Percentiles rank a stretch among this genome's conserved stretches.
Conservation (phyloP, 2,888 invertebrate genomes). For the Rutpela maculata region DNA sequence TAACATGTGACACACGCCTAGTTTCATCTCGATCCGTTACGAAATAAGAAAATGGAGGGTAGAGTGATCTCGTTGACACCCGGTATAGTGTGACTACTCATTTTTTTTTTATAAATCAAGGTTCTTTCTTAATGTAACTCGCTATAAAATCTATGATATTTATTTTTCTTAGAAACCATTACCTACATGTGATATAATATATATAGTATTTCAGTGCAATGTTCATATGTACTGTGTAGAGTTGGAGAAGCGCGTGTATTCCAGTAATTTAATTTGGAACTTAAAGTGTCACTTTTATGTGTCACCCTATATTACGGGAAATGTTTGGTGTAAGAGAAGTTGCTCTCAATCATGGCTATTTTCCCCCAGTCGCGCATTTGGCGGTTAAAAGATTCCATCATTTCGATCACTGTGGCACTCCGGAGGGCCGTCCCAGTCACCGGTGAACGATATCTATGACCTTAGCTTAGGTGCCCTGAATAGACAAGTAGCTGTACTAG, state of each 20-base stretch:
- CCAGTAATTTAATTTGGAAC: not conserved
- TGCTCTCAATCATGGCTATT: slow-evolving; percentile 75
- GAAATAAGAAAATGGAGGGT: no score
- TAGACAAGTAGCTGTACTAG: slow-evolving; percentile 65
- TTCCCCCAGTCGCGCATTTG: slow-evolving; percentile 74
- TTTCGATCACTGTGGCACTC: slow-evolving; percentile 74
- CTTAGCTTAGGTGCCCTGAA: slow-evolving; percentile 65
- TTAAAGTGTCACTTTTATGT: slow-evolving; percentile 24
- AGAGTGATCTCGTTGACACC: no score
- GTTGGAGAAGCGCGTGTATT: not conserved
- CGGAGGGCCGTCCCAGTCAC: slow-evolving; percentile 73
- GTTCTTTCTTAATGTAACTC: no score
- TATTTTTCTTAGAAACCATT: no score
- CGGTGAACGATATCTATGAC: slow-evolving; percentile 72
- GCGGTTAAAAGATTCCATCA: slow-evolving; percentile 75
- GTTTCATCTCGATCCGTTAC: no score
- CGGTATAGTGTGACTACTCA: no score
- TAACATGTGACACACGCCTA: no score
- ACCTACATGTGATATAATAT: no score
- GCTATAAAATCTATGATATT: no score
- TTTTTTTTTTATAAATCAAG: no score
- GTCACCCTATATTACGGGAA: slow-evolving; percentile 49
- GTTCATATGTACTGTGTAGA: no score
- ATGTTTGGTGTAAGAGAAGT: slow-evolving; percentile 56
- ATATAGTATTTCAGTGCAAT: no score